Evolutionary conservation across 2,113 vertebrate genomes (phyloP).

Genomic region (Orycteropus afer): DNA sequence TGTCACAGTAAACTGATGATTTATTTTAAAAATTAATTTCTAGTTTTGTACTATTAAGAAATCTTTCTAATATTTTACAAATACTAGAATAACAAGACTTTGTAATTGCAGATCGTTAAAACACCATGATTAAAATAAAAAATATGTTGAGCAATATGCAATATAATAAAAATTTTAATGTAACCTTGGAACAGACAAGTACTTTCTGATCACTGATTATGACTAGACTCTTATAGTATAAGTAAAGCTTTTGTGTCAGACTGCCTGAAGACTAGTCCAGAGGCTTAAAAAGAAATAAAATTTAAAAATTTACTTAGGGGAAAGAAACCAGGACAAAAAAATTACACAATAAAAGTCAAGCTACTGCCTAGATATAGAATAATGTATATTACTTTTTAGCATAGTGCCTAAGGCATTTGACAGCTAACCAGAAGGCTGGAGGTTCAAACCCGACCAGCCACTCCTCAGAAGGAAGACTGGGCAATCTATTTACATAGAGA

Average conservation of each 20-base stretch:
- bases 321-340: background rate
- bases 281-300: background rate
- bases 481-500: no score
- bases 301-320: background rate
- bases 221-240: background rate
- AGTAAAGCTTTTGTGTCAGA: background rate
- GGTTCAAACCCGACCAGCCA: no score
- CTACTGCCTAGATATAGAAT: background rate
- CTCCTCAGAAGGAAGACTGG: no score
- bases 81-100: conserved; percentile 14
- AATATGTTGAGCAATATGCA: background rate
- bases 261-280: background rate
- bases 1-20: background rate
- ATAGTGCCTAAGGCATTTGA: no score
- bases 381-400: background rate
- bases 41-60: background rate
- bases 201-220: background rate
- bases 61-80: conserved; percentile 36
- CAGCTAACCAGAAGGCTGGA: no score
- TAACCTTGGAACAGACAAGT: background rate
- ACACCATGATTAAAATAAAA: conserved; percentile 36
- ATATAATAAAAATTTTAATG: conserved; percentile 13
- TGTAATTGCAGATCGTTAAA: conserved; percentile 51
- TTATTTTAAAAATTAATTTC: conserved; percentile 44
- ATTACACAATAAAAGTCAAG: background rate